phyloP scores from a whole-genome alignment of 2,888 invertebrate genomes.

The Agrotis clavis region DNA sequence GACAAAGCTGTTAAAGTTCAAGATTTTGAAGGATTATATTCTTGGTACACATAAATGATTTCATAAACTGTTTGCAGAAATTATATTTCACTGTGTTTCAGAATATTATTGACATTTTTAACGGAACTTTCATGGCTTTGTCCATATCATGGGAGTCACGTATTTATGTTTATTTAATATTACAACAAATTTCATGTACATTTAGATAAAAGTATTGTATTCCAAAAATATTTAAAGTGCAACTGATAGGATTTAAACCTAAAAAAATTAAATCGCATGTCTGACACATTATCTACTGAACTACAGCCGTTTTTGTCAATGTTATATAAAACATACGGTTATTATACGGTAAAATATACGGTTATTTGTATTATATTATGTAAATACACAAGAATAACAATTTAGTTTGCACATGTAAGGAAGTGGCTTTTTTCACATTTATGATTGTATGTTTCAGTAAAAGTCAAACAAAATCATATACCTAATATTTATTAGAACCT shows the following conservation, averaged over 20 bases:
- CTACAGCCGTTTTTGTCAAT: not conserved
- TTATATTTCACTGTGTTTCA: not conserved
- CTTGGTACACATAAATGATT: not conserved
- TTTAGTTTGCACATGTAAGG: slow-evolving; percentile 13
- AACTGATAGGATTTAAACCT: not conserved
- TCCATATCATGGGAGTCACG: not conserved
- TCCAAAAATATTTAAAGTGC: not conserved
- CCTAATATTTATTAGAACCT: not conserved
- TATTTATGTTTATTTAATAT: slow-evolving; percentile 2
- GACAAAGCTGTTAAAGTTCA: not conserved
- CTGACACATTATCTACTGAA: not conserved
- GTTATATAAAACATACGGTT: too few species aligned
- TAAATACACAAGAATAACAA: slow-evolving; percentile 28
- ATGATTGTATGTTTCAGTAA: not conserved
- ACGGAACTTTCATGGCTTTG: not conserved
- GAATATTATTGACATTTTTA: not conserved
- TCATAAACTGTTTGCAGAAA: not conserved
- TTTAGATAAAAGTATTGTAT: not conserved
- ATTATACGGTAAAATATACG: too few species aligned
- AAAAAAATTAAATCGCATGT: not conserved
- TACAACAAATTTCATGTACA: not conserved
- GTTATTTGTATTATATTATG: too few species aligned
- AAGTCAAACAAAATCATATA: not conserved
- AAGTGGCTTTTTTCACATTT: not conserved
- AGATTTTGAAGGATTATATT: not conserved